Evolutionary conservation across 2,797 vertebrate genomes (phyloP), one percentile per base, ranked within the genome.

Genomic region (Limnodromus scolopaceus): DNA sequence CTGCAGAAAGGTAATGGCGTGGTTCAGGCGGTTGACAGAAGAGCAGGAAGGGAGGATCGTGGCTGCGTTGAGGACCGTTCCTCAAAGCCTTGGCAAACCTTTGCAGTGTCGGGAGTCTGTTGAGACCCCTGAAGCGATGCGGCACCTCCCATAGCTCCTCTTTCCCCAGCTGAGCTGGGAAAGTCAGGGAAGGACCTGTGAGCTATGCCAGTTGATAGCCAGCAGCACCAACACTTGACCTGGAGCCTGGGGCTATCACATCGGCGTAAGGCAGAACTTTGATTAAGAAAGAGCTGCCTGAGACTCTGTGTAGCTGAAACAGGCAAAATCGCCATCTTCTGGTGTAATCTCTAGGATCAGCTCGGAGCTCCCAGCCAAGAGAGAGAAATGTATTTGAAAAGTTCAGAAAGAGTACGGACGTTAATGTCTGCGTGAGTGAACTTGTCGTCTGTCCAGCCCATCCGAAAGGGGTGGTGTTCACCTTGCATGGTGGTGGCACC

Each of bases 161-260:
- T 66, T 45, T 53, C 10, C 24, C 82, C 18, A 23, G 34, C 25
- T 6, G 19, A 4, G 28, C 22, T 41, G 43, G 36, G 22, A 51
- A 51, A 41, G 17, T 1, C 74, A 53, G 34, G 23, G 32, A 64
- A 53, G 57, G 45, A 22, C 22, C 22, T 28, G 22, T 20, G 55
- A 74, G n/a, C 43, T 66, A 3, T 36, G 70, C 9, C 66, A 65
- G 30, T n/a, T 18, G 12, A 5, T 36, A 63, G 63, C 46, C 41
- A 64, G 4, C 32, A 36, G 19, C 48, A 38, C 4, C 7, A 2
- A 1, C 22, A 6, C 57, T 64, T 64, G 20, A 5, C 61, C 27
- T 77, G 65, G 36, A 69, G 41, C 6, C 32, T 12, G 3, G 49
- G 41, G 15, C 55, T 81, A 0, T 76, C 3, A 0, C 1, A 1